Percentiles rank a stretch among this genome's conserved stretches.
phyloP scores from a whole-genome alignment of 2,888 invertebrate genomes.

The Cryptus viduatorius region DNA sequence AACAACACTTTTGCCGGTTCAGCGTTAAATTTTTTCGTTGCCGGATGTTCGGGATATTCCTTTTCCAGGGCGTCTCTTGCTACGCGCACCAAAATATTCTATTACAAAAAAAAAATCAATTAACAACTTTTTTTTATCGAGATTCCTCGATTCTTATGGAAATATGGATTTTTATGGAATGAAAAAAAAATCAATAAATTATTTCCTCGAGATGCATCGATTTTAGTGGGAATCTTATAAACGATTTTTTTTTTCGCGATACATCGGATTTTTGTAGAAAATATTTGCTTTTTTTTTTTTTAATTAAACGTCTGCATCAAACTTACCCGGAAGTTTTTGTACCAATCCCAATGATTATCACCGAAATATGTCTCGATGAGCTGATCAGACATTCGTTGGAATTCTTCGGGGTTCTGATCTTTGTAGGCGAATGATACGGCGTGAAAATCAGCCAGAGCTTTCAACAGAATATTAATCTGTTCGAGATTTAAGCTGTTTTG shows the following conservation, averaged over 20 bases:
- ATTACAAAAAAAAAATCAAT: slow-evolving; percentile 9
- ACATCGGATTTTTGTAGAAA: no score
- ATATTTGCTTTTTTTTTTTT: no score
- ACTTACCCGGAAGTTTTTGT: slow-evolving; percentile 77
- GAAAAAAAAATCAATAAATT: no score
- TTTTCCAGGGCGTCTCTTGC: slow-evolving; percentile 88
- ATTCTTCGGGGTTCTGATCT: slow-evolving; percentile 79
- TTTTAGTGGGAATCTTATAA: neutral
- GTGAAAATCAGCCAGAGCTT: slow-evolving; percentile 84
- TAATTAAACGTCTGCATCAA: neutral
- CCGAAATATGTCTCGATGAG: slow-evolving; percentile 79
- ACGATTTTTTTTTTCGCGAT: neutral
- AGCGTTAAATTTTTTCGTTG: slow-evolving; percentile 86
- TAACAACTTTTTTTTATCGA: neutral
- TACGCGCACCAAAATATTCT: slow-evolving; percentile 75
- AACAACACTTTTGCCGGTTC: slow-evolving; percentile 86
- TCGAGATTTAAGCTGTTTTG: slow-evolving; percentile 77
- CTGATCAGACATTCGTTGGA: slow-evolving; percentile 65
- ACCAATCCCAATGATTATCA: slow-evolving; percentile 77
- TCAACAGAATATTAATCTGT: slow-evolving; percentile 80
- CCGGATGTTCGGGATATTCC: slow-evolving; percentile 88
- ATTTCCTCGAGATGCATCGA: no score
- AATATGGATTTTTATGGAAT: neutral
- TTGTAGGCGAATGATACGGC: slow-evolving; percentile 84
- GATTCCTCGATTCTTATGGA: neutral